Conservation (phyloP, 2,797 vertebrate genomes). For the Rhabdomys pumilio region DNA sequence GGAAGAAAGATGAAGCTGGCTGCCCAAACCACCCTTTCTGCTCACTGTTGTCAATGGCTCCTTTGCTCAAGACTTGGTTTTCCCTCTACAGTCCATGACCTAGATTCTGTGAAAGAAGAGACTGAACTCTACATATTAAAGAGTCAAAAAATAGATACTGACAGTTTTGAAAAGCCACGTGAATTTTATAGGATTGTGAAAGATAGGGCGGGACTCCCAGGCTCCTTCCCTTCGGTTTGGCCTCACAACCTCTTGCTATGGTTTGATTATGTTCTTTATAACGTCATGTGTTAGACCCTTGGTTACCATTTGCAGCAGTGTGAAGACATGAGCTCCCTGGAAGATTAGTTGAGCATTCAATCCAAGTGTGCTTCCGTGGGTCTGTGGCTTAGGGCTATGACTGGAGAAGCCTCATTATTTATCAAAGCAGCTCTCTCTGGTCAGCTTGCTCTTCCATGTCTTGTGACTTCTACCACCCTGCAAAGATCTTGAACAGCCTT, state of each 20-base stretch:
- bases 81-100: neutral
- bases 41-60: neutral
- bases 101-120: neutral
- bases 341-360: neutral
- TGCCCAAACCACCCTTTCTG: neutral
- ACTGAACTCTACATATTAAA: neutral
- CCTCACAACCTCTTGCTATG: neutral
- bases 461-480: neutral
- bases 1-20: neutral
- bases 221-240: neutral
- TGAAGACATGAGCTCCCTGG: neutral
- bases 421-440: neutral
- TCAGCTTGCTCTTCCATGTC: neutral
- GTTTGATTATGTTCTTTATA: neutral
- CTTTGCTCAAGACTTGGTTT: neutral
- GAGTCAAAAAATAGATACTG: neutral
- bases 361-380: neutral
- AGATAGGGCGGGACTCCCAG: neutral
- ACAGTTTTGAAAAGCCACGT: conserved; percentile 27
- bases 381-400: too few species aligned
- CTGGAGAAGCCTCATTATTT: neutral
- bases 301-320: neutral
- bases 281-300: neutral
- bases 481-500: neutral
- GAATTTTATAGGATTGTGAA: neutral